A percentile compares a stretch with the other conserved stretches of the same genome.
These are phyloP conservation scores for Timandra comae DNA, from an alignment of 2,888 invertebrate genomes.

Conservation along the genomic window DNA sequence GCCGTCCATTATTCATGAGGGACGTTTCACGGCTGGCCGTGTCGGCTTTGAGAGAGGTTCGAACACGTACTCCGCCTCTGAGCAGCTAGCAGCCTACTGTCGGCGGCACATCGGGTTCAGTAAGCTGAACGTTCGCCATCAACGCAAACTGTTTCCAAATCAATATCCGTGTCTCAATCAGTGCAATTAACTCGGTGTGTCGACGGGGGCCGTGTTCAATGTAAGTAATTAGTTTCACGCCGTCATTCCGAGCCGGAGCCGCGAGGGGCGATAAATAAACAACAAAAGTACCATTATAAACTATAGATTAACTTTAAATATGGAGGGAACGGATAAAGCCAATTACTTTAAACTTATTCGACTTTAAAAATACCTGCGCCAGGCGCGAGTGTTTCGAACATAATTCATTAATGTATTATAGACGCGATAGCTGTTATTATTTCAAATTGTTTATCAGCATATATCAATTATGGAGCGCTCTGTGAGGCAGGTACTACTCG, in stretches of 20 bases:
- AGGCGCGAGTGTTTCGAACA: constrained; percentile 6
- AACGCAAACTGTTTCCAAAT: constrained; percentile 63
- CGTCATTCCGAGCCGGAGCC: constrained; percentile 33
- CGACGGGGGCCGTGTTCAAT: constrained; percentile 49
- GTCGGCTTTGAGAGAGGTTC: constrained; percentile 28
- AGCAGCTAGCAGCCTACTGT: background rate
- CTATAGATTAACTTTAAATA: constrained; percentile 38
- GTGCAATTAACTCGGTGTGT: constrained; percentile 64
- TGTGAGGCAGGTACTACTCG: constrained; percentile 1
- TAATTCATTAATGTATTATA: no score
- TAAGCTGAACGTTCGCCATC: constrained; percentile 27
- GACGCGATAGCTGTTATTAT: constrained; percentile 5
- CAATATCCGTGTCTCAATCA: constrained; percentile 75
- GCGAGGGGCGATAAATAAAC: constrained; percentile 53
- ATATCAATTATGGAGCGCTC: no score
- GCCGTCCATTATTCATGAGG: constrained; percentile 71
- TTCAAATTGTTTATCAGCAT: constrained; percentile 4
- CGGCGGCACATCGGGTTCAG: no score
- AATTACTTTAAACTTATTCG: constrained; percentile 2
- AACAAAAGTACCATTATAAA: constrained; percentile 26
- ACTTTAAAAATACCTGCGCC: constrained; percentile 1
- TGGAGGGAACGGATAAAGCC: constrained; percentile 20
- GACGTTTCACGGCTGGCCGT: constrained; percentile 55
- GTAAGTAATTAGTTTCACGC: constrained; percentile 71
- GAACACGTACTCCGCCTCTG: constrained; percentile 3